Conservation (phyloP, 92 coral and sea anemone genomes). For the Epizoanthus illoricatus region DNA sequence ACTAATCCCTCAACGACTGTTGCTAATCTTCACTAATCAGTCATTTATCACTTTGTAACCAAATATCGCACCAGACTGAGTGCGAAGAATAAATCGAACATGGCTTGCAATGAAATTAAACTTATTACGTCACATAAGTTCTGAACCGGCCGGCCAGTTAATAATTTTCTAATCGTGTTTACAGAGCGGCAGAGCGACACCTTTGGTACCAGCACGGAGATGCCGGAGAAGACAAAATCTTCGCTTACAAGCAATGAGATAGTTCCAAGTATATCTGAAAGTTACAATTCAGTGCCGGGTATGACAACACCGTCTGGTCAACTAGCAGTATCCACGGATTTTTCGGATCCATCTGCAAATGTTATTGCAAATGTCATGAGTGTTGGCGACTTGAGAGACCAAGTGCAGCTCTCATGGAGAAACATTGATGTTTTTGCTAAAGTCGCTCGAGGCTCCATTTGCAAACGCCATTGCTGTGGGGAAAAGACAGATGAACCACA, state of each 20-base stretch:
- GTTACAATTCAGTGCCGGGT: constrained; percentile 11
- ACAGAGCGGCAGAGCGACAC: not conserved
- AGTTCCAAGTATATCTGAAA: constrained; percentile 1
- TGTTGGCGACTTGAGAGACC: constrained; percentile 57
- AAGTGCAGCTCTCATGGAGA: constrained; percentile 76
- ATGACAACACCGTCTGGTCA: not conserved
- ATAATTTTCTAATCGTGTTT: not conserved
- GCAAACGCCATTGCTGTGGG: constrained; percentile 68
- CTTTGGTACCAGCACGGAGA: not conserved
- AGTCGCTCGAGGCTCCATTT: constrained; percentile 57
- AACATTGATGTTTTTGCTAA: constrained; percentile 84
- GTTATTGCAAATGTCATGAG: constrained; percentile 65
- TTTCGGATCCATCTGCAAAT: constrained; percentile 39
- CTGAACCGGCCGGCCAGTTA: too few relatives aligned
- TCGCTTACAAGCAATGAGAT: constrained; percentile 42
- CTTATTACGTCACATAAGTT: too few relatives aligned
- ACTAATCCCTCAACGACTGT: too few relatives aligned
- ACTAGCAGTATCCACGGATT: constrained; percentile 37
- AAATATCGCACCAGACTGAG: not conserved
- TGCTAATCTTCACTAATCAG: too few relatives aligned
- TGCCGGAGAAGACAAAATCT: constrained; percentile 43
- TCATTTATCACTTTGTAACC: not conserved
- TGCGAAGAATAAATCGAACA: too few relatives aligned
- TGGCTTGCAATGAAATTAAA: too few relatives aligned
- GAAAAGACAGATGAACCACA: constrained; percentile 50